These are phyloP conservation scores for Amblyjoppa proteus DNA, from an alignment of 2,888 invertebrate genomes.

Conservation along the genomic window DNA sequence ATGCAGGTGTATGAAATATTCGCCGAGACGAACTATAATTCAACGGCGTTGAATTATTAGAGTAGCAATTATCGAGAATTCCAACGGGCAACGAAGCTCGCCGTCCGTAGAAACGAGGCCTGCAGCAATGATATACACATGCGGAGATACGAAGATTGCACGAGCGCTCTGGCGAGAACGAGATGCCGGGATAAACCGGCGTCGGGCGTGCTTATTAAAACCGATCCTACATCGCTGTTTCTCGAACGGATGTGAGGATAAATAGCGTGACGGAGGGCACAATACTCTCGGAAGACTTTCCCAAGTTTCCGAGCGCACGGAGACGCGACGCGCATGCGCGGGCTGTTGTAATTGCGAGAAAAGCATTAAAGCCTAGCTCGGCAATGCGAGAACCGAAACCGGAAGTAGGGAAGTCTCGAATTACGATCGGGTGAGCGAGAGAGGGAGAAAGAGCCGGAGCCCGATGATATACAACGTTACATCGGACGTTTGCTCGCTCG, in stretches of 20 bases:
- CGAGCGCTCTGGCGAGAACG: conserved; percentile 14
- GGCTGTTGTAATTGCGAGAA: neutral
- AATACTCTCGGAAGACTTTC: conserved; percentile 29
- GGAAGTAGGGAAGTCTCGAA: conserved; percentile 53
- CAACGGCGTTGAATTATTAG: conserved; percentile 26
- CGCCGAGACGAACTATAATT: neutral
- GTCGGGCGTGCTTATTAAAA: conserved; percentile 32
- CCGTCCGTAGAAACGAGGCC: neutral
- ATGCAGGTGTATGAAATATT: neutral
- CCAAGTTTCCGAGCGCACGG: neutral
- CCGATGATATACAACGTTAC: conserved; percentile 7
- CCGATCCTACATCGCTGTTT: neutral
- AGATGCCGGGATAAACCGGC: conserved; percentile 3
- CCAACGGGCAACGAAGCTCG: conserved; percentile 1
- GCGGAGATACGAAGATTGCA: conserved; percentile 33
- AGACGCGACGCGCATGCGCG: neutral
- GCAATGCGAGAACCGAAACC: conserved; percentile 52
- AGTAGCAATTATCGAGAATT: conserved; percentile 33
- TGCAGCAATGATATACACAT: neutral
- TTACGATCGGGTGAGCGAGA: neutral
- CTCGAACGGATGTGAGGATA: conserved; percentile 57
- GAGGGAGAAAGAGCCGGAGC: neutral
- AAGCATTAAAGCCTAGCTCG: neutral
- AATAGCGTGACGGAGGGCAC: conserved; percentile 54
- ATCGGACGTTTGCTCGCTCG: conserved; percentile 24